Conservation (phyloP, 2,888 invertebrate species). For the Brachylomia viminalis region DNA sequence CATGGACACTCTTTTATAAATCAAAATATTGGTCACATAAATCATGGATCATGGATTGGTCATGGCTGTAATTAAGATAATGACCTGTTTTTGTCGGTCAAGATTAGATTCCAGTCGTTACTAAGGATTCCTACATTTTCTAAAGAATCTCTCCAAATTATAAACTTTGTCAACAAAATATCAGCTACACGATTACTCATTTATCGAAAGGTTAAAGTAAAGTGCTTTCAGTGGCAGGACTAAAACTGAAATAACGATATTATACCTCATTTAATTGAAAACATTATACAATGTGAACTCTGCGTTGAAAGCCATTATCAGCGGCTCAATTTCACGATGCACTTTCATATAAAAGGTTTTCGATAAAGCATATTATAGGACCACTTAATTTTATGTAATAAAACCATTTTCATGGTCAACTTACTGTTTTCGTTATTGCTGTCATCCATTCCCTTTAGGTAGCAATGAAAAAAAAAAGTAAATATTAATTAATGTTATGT, state of each 20-base stretch:
- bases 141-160: neutral
- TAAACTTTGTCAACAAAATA: neutral
- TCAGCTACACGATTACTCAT: neutral
- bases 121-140: neutral
- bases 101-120: too few relatives aligned
- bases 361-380: neutral
- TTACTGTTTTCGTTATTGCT: conserved; percentile 95
- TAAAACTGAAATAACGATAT: conserved; percentile 12
- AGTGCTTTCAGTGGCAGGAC: conserved; percentile 5
- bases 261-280: neutral
- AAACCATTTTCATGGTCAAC: conserved; percentile 72
- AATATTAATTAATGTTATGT: conserved; percentile 6
- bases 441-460: conserved; percentile 94
- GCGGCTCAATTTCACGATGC: conserved; percentile 16
- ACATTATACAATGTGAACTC: neutral
- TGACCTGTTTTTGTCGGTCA: neutral
- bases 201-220: neutral
- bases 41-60: too few relatives aligned
- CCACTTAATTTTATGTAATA: conserved; percentile 20
- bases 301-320: conserved; percentile 11
- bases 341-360: conserved; percentile 42
- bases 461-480: conserved; percentile 49
- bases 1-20: neutral
- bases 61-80: neutral
- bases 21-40: neutral